phyloP scores from a whole-genome alignment of 2,797 vertebrate species.

The Serranus cabrilla region DNA sequence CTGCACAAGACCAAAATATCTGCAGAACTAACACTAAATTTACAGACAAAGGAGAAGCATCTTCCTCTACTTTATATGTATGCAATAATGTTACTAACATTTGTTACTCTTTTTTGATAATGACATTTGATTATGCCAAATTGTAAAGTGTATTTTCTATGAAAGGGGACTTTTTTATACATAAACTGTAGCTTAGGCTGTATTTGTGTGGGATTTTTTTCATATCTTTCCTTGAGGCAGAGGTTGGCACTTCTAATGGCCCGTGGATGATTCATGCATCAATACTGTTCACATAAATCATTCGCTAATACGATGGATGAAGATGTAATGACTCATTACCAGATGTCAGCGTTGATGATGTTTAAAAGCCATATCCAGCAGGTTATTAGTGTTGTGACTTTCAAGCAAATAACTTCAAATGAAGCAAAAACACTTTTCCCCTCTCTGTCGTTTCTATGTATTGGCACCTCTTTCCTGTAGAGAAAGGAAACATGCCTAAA shows the following conservation, averaged over 20 bases:
- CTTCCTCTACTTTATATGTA: conserved; percentile 49
- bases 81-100: conserved; percentile 72
- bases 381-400: conserved; percentile 46
- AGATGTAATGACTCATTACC: conserved; percentile 57
- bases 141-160: conserved; percentile 60
- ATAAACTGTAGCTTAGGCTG: neutral
- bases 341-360: conserved; percentile 36
- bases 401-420: conserved; percentile 35
- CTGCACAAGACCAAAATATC: conserved; percentile 49
- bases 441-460: conserved; percentile 1
- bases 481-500: conserved; percentile 26
- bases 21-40: conserved; percentile 62
- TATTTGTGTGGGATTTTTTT: conserved; percentile 31
- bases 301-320: conserved; percentile 59
- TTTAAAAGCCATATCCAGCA: conserved; percentile 48
- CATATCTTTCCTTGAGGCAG: conserved; percentile 27
- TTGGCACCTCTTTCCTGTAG: conserved; percentile 4
- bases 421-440: conserved; percentile 29
- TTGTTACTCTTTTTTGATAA: conserved; percentile 39
- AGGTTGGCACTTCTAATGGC: conserved; percentile 31
- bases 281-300: conserved; percentile 53
- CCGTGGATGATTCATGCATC: conserved; percentile 58
- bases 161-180: conserved; percentile 47
- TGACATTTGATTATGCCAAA: conserved; percentile 56
- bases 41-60: conserved; percentile 9